These are phyloP conservation scores for Centrocercus urophasianus DNA, from an alignment of 2,113 vertebrate genomes.

Conservation along the genomic window DNA sequence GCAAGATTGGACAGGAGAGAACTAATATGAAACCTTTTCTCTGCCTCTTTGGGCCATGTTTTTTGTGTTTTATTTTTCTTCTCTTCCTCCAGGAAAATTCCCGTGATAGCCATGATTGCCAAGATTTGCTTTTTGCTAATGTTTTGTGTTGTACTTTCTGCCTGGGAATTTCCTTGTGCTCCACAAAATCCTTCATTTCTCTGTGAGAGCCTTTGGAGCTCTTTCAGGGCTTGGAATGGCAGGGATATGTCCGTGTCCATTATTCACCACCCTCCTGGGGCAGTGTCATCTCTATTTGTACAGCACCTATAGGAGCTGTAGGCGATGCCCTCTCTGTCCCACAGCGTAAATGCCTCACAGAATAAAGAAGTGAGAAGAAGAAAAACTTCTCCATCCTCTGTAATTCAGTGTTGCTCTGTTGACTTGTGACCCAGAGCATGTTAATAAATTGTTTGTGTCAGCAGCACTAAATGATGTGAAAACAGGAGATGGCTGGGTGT, in stretches of 20 bases:
- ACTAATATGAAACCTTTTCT: constrained; percentile 31
- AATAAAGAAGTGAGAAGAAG: not conserved
- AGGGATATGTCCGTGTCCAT: fast-evolving
- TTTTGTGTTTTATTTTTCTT: not conserved
- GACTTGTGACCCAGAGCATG: not conserved
- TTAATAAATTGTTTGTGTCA: constrained; percentile 1
- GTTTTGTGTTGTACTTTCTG: not conserved
- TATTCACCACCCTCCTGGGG: not conserved
- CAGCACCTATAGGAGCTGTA: not conserved
- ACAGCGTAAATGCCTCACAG: not conserved
- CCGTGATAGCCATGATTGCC: fast-evolving
- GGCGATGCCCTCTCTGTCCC: not conserved
- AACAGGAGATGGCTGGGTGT: not conserved
- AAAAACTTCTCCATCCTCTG: not conserved
- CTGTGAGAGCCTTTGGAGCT: not conserved
- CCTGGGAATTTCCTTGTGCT: not conserved
- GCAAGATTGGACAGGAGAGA: not conserved
- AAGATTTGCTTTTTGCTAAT: fast-evolving
- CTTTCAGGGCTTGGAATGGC: not conserved
- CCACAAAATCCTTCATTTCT: not conserved
- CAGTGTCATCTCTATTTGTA: not conserved
- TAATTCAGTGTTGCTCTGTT: not conserved
- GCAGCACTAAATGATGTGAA: constrained; percentile 11
- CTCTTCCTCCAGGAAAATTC: not conserved
- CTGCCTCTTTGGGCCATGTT: not conserved